phyloP scores from a whole-genome alignment of 1,140 invertebrate genomes.

The Galleria mellonella region DNA sequence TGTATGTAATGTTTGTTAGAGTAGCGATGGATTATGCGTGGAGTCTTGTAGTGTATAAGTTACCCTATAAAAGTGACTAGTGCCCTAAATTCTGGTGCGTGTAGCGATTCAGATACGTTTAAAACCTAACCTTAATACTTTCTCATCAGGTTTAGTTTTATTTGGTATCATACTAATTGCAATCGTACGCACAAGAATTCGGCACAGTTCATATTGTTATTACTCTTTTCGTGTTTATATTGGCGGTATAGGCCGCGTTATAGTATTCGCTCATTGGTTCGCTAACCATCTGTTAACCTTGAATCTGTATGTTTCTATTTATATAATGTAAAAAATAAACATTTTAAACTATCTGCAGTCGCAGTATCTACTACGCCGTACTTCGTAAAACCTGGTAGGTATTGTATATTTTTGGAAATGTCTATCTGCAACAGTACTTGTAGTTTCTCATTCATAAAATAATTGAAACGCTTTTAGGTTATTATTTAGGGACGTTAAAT shows the following conservation, averaged over 20 bases:
- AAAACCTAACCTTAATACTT: too few species aligned
- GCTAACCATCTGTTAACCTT: too few species aligned
- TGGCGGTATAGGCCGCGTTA: not conserved
- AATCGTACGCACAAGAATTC: not conserved
- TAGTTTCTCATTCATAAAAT: not conserved
- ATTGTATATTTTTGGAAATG: too few species aligned
- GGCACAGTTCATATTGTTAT: not conserved
- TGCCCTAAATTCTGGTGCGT: too few species aligned
- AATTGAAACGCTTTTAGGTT: constrained; percentile 4
- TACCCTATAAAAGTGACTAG: constrained; percentile 7
- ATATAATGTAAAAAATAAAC: not conserved
- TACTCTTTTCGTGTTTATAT: not conserved
- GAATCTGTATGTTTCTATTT: too few species aligned
- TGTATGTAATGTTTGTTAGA: constrained; percentile 14
- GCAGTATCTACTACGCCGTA: too few species aligned
- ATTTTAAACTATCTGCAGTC: too few species aligned
- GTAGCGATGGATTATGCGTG: constrained; percentile 23
- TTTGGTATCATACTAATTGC: too few species aligned
- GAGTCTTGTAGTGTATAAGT: constrained; percentile 23
- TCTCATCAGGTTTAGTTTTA: too few species aligned
- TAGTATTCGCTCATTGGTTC: not conserved
- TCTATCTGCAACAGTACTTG: not conserved
- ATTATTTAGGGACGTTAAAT: constrained; percentile 18
- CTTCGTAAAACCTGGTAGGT: too few species aligned
- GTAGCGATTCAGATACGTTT: too few species aligned